Evolutionary conservation across 2,113 vertebrate species (phyloP).

Genomic region (Tachysurus vachellii): DNA sequence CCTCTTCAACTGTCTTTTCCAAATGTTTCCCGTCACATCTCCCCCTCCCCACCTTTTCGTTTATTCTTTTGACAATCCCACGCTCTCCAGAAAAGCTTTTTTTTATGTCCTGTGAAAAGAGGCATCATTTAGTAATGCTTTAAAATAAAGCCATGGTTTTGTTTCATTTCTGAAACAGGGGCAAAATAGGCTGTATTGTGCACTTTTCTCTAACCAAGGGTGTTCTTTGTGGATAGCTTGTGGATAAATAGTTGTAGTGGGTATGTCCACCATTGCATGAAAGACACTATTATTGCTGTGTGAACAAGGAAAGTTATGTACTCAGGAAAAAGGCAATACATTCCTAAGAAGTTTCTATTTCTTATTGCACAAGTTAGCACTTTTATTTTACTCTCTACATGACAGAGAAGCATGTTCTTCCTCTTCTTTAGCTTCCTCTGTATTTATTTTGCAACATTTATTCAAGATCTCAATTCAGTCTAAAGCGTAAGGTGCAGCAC

Average conservation of each 20-base stretch:
- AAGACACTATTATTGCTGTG: background rate
- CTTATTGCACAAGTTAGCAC: background rate
- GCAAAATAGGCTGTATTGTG: background rate
- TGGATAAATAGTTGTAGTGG: background rate
- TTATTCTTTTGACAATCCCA: background rate
- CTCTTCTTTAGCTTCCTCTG: slow-evolving; percentile 10
- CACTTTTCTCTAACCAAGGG: background rate
- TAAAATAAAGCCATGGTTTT: background rate
- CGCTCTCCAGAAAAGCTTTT: background rate
- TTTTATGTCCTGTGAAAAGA: background rate
- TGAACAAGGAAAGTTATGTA: background rate
- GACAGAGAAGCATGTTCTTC: background rate
- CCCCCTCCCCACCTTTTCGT: background rate
- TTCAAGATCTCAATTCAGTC: background rate
- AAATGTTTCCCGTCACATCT: slow-evolving; percentile 24
- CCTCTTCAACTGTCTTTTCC: background rate
- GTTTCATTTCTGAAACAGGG: background rate
- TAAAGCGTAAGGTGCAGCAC: background rate
- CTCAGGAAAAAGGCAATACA: slow-evolving; percentile 8
- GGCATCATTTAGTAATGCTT: background rate
- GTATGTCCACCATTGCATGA: background rate
- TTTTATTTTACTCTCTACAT: background rate
- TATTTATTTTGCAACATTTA: background rate
- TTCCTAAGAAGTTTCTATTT: background rate
- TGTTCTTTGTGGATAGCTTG: too few species aligned